Conservation (phyloP, 2,113 vertebrate species). For the Dicentrarchus labrax region DNA sequence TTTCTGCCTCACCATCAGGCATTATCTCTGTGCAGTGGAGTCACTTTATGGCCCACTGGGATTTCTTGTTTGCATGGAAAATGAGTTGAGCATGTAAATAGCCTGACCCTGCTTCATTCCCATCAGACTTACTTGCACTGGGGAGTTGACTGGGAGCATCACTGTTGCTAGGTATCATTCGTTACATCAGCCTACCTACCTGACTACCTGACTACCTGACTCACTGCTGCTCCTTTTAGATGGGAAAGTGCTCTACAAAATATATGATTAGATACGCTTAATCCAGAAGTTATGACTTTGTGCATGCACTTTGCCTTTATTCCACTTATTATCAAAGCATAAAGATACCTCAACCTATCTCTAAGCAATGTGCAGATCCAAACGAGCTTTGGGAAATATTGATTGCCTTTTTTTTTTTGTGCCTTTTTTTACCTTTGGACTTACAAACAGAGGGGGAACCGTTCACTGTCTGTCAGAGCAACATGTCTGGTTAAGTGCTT, state of each 20-base stretch:
- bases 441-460: slow-evolving; percentile 66
- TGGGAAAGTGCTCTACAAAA: no score
- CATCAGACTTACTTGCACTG: slow-evolving; percentile 30
- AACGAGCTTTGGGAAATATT: slow-evolving; percentile 54
- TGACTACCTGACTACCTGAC: slow-evolving; percentile 10
- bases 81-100: neutral
- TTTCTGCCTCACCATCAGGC: neutral
- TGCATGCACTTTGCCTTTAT: neutral
- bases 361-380: neutral
- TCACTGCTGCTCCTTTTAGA: neutral
- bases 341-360: neutral
- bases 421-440: slow-evolving; percentile 74
- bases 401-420: slow-evolving; percentile 40
- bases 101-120: slow-evolving; percentile 19
- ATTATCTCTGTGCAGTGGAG: neutral
- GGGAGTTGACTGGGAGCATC: slow-evolving; percentile 22
- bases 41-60: neutral
- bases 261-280: no score
- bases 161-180: slow-evolving; percentile 43
- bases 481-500: slow-evolving; percentile 19
- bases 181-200: slow-evolving; percentile 9
- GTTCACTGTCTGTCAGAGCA: slow-evolving; percentile 14
- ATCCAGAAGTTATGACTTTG: neutral
- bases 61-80: slow-evolving; percentile 41
- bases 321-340: neutral